Base-by-base conservation (phyloP, 1,140 invertebrate species). In the Drosophila erecta region DNA sequence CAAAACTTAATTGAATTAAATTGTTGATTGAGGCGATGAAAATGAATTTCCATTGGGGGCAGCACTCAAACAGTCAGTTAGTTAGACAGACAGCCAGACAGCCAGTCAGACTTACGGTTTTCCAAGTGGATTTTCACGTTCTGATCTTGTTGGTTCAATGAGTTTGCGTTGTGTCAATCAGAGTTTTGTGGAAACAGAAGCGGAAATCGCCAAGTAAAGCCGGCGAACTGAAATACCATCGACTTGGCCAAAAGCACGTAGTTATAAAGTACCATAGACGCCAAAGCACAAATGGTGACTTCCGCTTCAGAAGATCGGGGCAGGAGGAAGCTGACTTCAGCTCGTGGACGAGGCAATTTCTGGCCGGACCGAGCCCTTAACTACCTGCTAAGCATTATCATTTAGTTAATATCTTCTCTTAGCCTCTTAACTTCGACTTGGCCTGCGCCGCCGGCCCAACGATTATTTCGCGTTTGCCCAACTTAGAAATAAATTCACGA, bases 401-500 rank as follows among this genome's bases (percentile, higher is more conserved):
- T 58, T 69, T 70, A 50, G 41, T 83, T 62, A 81, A 77, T 75
- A 84, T 79, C 61, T 77, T 56, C 59, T 65, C 60, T 67, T 62
- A 57, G 44, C 46, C 51, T 58, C 51, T 61, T 64, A 56, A 51
- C 61, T 46, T 24, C 6, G 37, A 15, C 38, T 70, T 20, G 47
- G 49, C 33, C 56, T 46, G 17, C 43, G 60, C 24, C 61, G 69
- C 30, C 20, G 38, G 55, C 49, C 30, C 22, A 43, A 54, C 61
- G 77, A 74, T 80, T 67, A 81, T 71, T 79, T 75, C 83, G 78
- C 76, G 41, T 78, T 81, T 81, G 81, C 79, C 77, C 85, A 72
- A 67, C 59, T 87, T 83, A 87, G 83, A 89, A 86, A 81, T 73
- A 78, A 86, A 87, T 86, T 86, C 83, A 87, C 74, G 59, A 70